These are phyloP conservation scores for Himalopsyche japonica DNA, from an alignment of 2,888 invertebrate species.

Conservation along the genomic window DNA sequence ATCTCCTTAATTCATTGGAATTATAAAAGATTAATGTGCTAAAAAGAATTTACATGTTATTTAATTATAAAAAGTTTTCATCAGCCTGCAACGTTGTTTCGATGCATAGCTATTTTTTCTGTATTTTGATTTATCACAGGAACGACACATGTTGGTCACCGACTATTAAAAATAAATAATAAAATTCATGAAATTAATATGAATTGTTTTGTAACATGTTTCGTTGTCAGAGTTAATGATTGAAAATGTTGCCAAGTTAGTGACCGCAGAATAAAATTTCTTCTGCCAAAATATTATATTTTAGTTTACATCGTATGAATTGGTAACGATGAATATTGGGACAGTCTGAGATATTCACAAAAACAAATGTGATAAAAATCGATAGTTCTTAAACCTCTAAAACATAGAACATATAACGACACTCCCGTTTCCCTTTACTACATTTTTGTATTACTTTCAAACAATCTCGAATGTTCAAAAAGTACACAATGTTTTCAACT, in stretches of 20 bases:
- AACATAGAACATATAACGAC: no score
- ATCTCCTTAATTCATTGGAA: not conserved
- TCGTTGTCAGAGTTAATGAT: not conserved
- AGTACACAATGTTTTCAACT: no score
- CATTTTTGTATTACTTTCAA: no score
- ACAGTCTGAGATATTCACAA: no score
- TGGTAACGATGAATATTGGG: no score
- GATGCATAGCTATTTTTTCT: not conserved
- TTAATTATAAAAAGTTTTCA: not conserved
- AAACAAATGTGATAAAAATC: no score
- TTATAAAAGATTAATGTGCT: not conserved
- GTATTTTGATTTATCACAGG: not conserved
- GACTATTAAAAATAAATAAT: not conserved
- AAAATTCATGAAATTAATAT: not conserved
- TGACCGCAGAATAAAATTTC: conserved; percentile 6
- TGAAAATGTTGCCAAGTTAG: conserved; percentile 8
- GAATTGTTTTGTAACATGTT: not conserved
- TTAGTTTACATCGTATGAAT: no score
- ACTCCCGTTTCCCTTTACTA: no score
- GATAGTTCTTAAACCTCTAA: no score
- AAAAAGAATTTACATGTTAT: not conserved
- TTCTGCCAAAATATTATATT: conserved; percentile 8
- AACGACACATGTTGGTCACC: not conserved
- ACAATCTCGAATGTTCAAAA: no score
- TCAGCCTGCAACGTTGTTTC: not conserved